These are phyloP conservation scores for Sympetrum striolatum DNA, from an alignment of 2,888 invertebrate species.

Conservation along the genomic window DNA sequence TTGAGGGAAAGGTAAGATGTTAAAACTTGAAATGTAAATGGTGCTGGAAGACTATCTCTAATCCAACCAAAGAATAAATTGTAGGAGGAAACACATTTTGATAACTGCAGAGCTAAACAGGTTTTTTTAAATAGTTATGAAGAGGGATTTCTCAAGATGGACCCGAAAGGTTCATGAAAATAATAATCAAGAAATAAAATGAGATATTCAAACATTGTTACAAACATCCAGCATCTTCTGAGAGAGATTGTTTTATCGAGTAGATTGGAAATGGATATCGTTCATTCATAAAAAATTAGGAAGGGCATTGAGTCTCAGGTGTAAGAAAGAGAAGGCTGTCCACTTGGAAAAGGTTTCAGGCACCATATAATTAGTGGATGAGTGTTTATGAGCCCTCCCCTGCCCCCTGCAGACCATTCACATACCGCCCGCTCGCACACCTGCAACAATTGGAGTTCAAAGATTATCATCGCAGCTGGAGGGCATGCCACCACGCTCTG, in stretches of 20 bases:
- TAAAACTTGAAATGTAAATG: neutral
- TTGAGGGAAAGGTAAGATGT: neutral
- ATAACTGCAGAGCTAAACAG: too few species aligned
- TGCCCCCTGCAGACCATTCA: constrained; percentile 34
- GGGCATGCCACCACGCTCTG: constrained; percentile 35
- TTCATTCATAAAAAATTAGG: neutral
- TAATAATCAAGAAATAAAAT: too few species aligned
- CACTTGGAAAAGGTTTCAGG: neutral
- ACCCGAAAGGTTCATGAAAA: too few species aligned
- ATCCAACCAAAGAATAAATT: too few species aligned
- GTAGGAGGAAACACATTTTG: too few species aligned
- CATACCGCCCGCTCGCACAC: constrained; percentile 38
- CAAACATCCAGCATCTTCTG: too few species aligned
- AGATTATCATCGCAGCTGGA: constrained; percentile 44
- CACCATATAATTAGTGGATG: neutral
- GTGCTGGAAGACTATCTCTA: neutral
- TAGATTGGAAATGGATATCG: neutral
- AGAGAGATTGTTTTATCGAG: too few species aligned
- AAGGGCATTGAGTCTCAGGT: constrained; percentile 20
- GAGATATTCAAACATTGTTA: too few species aligned
- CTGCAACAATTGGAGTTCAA: constrained; percentile 41
- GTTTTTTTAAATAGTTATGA: too few species aligned
- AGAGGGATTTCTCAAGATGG: too few species aligned
- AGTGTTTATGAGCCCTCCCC: neutral
- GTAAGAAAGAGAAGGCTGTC: neutral